phyloP scores from a whole-genome alignment of 2,113 vertebrate species.

The Pao palembangensis region DNA sequence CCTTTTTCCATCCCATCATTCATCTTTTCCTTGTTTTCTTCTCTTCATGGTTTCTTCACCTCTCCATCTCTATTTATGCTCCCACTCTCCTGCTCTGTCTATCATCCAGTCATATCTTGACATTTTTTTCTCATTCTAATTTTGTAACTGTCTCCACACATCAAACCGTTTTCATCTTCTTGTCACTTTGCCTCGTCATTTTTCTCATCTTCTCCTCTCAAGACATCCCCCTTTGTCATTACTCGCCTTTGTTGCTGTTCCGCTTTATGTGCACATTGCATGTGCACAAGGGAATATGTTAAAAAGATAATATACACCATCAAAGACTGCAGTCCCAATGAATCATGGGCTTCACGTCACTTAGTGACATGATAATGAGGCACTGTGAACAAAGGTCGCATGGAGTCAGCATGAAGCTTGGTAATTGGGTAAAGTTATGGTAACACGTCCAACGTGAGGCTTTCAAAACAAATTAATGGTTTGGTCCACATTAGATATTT shows the following conservation, averaged over 20 bases:
- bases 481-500: not conserved
- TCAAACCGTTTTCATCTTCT: conserved; percentile 44
- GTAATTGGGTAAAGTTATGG: conserved; percentile 53
- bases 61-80: not conserved
- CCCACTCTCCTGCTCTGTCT: conserved; percentile 28
- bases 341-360: not conserved
- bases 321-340: not conserved
- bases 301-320: not conserved
- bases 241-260: conserved; percentile 10
- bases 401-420: conserved; percentile 32
- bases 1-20: conserved; percentile 22
- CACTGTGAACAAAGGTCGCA: conserved; percentile 27
- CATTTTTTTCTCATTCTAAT: conserved; percentile 52
- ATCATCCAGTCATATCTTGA: conserved; percentile 46
- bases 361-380: conserved; percentile 4
- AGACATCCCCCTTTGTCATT: conserved; percentile 2
- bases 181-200: conserved; percentile 37
- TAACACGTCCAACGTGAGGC: conserved; percentile 11
- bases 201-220: conserved; percentile 29
- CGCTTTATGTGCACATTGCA: not conserved
- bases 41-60: too few species aligned
- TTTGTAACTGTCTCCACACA: conserved; percentile 37
- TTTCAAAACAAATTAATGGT: not conserved
- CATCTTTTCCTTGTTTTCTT: not conserved
- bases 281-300: not conserved